Percentiles rank a stretch among this genome's conserved stretches.
phyloP scores from a whole-genome alignment of 1,140 invertebrate species.

The Gryllus bimaculatus region DNA sequence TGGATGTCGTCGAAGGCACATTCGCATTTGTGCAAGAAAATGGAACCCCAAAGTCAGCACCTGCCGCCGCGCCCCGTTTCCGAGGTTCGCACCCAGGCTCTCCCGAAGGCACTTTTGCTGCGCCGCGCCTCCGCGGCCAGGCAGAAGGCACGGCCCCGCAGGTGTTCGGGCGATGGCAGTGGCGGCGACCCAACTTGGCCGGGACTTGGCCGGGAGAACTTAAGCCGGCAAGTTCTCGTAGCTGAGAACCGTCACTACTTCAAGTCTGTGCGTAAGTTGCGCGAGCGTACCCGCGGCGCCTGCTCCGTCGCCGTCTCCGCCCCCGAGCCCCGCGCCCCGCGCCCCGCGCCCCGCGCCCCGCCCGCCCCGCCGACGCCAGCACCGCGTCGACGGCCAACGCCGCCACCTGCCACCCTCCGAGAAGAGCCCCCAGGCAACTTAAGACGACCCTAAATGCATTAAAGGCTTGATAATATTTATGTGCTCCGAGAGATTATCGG shows the following conservation, averaged over 20 bases:
- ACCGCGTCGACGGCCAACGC: not conserved
- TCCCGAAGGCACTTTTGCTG: not conserved
- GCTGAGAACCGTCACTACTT: not conserved
- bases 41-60: too few species aligned
- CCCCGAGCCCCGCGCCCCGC: too few species aligned
- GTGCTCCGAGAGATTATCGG: conserved; percentile 13
- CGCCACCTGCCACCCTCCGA: not conserved
- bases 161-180: not conserved
- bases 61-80: too few species aligned
- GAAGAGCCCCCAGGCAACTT: not conserved
- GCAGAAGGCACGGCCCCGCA: not conserved
- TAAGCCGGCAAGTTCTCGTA: not conserved
- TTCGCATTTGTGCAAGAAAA: too few species aligned
- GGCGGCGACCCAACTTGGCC: not conserved
- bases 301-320: not conserved
- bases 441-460: conserved; percentile 3
- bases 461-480: conserved; percentile 17
- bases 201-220: not conserved
- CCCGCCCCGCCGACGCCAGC: too few species aligned
- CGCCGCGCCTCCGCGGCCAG: too few species aligned
- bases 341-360: too few species aligned
- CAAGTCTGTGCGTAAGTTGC: not conserved
- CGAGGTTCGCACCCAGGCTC: too few species aligned
- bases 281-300: not conserved
- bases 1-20: too few species aligned